A percentile compares a stretch with the other conserved stretches of the same genome.
Evolutionary conservation across 1,140 invertebrate genomes (phyloP).

Genomic region (Temnothorax curvispinosus): DNA sequence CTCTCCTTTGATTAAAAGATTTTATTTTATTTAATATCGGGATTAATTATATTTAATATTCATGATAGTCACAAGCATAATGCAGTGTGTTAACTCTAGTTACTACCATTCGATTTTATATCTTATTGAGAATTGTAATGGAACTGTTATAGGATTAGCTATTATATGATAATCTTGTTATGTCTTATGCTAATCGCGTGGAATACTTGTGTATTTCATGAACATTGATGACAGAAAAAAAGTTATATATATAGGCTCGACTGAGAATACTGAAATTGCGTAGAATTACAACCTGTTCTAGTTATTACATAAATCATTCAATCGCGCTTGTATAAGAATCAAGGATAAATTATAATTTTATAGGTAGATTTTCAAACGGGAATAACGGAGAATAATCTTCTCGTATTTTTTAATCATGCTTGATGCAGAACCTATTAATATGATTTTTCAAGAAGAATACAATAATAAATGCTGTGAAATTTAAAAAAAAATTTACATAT

Average conservation of each 20-base stretch:
- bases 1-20: background rate
- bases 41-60: background rate
- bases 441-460: background rate
- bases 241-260: constrained; percentile 1
- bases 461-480: background rate
- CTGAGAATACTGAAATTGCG: background rate
- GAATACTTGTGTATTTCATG: background rate
- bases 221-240: constrained; percentile 1
- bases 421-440: background rate
- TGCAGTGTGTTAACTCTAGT: background rate
- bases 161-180: background rate
- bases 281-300: background rate
- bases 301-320: background rate
- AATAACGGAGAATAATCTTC: background rate
- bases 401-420: background rate
- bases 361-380: background rate
- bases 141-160: background rate
- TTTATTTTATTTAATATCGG: background rate
- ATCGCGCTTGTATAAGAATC: background rate
- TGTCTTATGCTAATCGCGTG: background rate
- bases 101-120: background rate
- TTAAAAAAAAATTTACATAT: background rate
- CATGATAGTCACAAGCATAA: background rate
- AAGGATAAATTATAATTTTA: constrained; percentile 29
- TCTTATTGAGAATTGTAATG: background rate